These are phyloP conservation scores for Poecilia latipinna DNA, from an alignment of 2,113 vertebrate species.

Conservation along the genomic window DNA sequence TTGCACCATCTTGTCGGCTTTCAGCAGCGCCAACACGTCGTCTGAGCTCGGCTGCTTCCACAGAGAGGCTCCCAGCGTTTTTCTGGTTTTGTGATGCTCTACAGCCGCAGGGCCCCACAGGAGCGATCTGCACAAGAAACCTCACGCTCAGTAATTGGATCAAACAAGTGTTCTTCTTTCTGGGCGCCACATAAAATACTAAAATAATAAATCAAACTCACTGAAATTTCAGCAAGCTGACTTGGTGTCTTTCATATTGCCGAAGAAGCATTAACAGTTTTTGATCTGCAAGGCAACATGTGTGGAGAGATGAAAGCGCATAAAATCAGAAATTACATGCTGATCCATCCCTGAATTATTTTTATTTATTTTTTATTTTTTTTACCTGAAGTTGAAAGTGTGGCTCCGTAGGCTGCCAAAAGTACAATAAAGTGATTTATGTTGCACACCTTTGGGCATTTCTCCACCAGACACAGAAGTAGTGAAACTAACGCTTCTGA, in stretches of 20 bases:
- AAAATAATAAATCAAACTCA: slow-evolving; percentile 55
- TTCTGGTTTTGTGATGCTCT: slow-evolving; percentile 91
- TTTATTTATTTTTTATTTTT: neutral
- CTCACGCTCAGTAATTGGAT: neutral
- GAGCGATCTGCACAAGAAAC: slow-evolving; percentile 79
- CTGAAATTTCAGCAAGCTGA: slow-evolving; percentile 87
- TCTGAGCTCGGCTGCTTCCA: slow-evolving; percentile 93
- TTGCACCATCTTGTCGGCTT: slow-evolving; percentile 83
- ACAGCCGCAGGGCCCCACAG: slow-evolving; percentile 93
- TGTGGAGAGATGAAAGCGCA: slow-evolving; percentile 4
- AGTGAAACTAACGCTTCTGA: slow-evolving; percentile 87
- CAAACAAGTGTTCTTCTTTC: neutral
- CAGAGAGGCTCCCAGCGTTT: slow-evolving; percentile 88
- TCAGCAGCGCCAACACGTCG: slow-evolving; percentile 87
- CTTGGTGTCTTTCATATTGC: slow-evolving; percentile 87
- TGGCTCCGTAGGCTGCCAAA: slow-evolving; percentile 91
- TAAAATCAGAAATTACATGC: neutral
- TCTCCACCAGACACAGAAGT: slow-evolving; percentile 83
- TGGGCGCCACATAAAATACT: neutral
- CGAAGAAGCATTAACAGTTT: slow-evolving; percentile 90
- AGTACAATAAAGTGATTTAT: slow-evolving; percentile 87
- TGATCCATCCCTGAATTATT: neutral
- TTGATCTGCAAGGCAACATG: slow-evolving; percentile 84
- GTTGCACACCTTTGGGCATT: slow-evolving; percentile 84
- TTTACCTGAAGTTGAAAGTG: slow-evolving; percentile 84